Evolutionary conservation across 2,113 vertebrate genomes (phyloP).

Genomic region (Syngnathus typhle): DNA sequence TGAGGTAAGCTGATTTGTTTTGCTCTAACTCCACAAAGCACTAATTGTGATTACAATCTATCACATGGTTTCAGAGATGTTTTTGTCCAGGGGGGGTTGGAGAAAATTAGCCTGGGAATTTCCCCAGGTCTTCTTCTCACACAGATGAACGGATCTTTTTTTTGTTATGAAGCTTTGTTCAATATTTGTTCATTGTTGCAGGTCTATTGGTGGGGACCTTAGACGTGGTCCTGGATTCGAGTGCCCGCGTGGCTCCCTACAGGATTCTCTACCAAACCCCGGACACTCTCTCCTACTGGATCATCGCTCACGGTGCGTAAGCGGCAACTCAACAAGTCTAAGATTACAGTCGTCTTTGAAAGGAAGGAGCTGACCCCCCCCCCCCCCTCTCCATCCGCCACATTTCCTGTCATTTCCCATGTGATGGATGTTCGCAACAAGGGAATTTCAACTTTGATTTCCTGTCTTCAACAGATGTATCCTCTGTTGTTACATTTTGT

Average conservation of each 20-base stretch:
- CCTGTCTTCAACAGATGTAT: background rate
- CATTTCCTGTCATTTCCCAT: conserved; percentile 32
- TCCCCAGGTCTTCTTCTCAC: background rate
- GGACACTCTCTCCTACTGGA: conserved; percentile 90
- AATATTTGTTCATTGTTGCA: conserved; percentile 38
- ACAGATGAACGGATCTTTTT: background rate
- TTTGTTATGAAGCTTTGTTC: background rate
- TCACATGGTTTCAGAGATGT: conserved; percentile 35
- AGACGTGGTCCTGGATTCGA: conserved; percentile 95
- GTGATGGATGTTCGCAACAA: conserved; percentile 38
- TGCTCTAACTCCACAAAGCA: conserved; percentile 7
- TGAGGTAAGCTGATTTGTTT: conserved; percentile 17
- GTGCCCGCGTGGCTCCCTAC: conserved; percentile 90
- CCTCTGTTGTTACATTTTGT: background rate
- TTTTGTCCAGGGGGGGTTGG: background rate
- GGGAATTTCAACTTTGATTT: conserved; percentile 19
- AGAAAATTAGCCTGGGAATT: background rate
- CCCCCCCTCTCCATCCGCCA: background rate
- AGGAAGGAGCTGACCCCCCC: background rate
- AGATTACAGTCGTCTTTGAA: background rate
- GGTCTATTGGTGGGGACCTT: conserved; percentile 94
- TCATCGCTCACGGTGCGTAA: conserved; percentile 91
- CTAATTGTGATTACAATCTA: conserved; percentile 8
- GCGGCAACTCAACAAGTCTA: background rate
- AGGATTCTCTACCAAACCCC: conserved; percentile 96